Percentiles rank a stretch among this genome's conserved stretches.
These are phyloP conservation scores for Eupithecia inturbata DNA, from an alignment of 2,888 invertebrate species.

Conservation along the genomic window DNA sequence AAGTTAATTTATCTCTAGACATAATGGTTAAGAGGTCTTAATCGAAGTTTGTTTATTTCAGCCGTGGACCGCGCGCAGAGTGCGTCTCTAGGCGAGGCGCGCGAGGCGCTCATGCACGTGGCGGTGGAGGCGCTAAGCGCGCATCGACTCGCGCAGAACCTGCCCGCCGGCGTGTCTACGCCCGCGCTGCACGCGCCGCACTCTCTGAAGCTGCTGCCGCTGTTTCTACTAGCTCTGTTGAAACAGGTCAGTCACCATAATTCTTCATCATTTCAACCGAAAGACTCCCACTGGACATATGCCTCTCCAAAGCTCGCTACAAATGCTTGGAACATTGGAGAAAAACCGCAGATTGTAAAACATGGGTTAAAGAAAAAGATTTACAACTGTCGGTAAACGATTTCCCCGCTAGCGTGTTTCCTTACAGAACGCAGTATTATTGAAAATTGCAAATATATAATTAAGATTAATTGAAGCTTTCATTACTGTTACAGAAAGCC, in stretches of 20 bases:
- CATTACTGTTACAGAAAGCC: conserved; percentile 85
- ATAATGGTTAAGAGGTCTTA: too few species aligned
- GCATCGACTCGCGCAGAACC: conserved; percentile 82
- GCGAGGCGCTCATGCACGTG: conserved; percentile 98
- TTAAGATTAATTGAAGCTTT: not conserved
- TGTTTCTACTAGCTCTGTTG: conserved; percentile 94
- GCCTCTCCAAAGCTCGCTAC: not conserved
- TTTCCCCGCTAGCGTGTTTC: too few species aligned
- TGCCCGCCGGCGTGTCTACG: conserved; percentile 77
- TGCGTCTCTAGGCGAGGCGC: conserved; percentile 94
- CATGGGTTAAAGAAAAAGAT: too few species aligned
- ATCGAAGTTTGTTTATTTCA: conserved; percentile 69
- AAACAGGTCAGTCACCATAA: conserved; percentile 77
- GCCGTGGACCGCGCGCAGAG: conserved; percentile 95
- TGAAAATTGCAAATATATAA: too few species aligned
- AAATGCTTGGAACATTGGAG: too few species aligned
- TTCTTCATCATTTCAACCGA: not conserved
- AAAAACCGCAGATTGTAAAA: too few species aligned
- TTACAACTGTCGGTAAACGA: too few species aligned
- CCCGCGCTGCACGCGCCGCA: conserved; percentile 89
- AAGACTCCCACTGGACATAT: not conserved
- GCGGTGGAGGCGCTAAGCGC: conserved; percentile 90
- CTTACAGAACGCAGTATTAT: too few species aligned
- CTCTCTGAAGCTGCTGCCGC: conserved; percentile 91
- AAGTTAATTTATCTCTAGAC: too few species aligned